These are phyloP conservation scores for Drosophila sordidula DNA, from an alignment of 2,888 invertebrate species.

Conservation along the genomic window DNA sequence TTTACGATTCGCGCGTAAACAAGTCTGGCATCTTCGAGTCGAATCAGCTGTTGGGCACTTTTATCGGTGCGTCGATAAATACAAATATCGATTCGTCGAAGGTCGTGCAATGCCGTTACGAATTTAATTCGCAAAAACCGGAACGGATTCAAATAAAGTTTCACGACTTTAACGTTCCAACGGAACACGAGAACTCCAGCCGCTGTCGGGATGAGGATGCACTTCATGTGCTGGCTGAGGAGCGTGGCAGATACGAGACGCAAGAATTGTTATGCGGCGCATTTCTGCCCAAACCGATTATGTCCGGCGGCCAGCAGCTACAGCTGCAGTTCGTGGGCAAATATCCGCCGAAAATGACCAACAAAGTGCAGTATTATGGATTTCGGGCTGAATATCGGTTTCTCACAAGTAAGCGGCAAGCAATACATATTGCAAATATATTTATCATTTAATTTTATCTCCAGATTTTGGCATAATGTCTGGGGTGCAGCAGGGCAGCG, in stretches of 20 bases:
- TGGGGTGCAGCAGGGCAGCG: constrained; percentile 91
- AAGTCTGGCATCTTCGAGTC: constrained; percentile 94
- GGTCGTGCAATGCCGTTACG: constrained; percentile 90
- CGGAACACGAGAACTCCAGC: constrained; percentile 77
- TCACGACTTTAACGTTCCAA: constrained; percentile 84
- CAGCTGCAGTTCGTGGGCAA: constrained; percentile 94
- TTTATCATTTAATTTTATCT: background rate
- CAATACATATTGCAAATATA: background rate
- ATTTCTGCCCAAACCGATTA: constrained; percentile 92
- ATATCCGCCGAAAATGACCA: constrained; percentile 86
- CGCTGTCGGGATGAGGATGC: constrained; percentile 82
- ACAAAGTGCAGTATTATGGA: constrained; percentile 90
- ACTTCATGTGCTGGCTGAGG: constrained; percentile 89
- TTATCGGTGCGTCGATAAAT: constrained; percentile 86
- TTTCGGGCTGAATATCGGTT: constrained; percentile 95
- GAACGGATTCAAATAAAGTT: constrained; percentile 87
- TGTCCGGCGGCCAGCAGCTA: constrained; percentile 96
- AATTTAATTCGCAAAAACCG: constrained; percentile 94
- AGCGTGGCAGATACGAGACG: constrained; percentile 93
- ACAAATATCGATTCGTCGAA: constrained; percentile 85
- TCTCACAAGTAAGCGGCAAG: constrained; percentile 91
- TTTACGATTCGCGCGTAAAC: constrained; percentile 91
- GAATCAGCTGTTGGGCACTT: constrained; percentile 91
- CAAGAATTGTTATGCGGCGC: constrained; percentile 95
- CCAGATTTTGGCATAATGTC: constrained; percentile 95